These are phyloP conservation scores for Tipula unca DNA, from an alignment of 2,888 invertebrate species.

Conservation along the genomic window DNA sequence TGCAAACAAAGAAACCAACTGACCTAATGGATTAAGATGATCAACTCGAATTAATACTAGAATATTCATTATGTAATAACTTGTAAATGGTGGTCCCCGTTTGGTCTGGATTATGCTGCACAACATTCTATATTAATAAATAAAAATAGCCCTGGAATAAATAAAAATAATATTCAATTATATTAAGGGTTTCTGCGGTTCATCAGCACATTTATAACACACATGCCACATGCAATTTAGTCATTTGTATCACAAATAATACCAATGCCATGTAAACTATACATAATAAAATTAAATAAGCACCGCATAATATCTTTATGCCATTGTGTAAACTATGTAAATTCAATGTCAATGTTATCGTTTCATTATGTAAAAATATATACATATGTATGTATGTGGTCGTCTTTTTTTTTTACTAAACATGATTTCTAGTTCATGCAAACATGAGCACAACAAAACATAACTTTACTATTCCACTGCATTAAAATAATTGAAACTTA, in stretches of 20 bases:
- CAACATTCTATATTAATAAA: too few species aligned
- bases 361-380: background rate
- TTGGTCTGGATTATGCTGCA: too few species aligned
- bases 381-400: background rate
- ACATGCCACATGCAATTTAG: background rate
- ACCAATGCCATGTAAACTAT: background rate
- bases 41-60: too few species aligned
- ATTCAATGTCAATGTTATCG: background rate
- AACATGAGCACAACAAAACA: background rate
- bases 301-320: background rate
- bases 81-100: too few species aligned
- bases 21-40: too few species aligned
- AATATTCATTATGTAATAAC: too few species aligned
- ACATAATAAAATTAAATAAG: background rate
- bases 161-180: too few species aligned
- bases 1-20: too few species aligned
- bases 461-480: background rate
- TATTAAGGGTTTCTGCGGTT: too few species aligned
- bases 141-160: too few species aligned
- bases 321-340: background rate
- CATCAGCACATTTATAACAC: too few species aligned
- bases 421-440: background rate
- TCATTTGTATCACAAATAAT: background rate
- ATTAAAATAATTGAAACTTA: background rate
- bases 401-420: background rate